Evolutionary conservation across 2,888 invertebrate species (phyloP).

Genomic region (Drosophila paracracens): DNA sequence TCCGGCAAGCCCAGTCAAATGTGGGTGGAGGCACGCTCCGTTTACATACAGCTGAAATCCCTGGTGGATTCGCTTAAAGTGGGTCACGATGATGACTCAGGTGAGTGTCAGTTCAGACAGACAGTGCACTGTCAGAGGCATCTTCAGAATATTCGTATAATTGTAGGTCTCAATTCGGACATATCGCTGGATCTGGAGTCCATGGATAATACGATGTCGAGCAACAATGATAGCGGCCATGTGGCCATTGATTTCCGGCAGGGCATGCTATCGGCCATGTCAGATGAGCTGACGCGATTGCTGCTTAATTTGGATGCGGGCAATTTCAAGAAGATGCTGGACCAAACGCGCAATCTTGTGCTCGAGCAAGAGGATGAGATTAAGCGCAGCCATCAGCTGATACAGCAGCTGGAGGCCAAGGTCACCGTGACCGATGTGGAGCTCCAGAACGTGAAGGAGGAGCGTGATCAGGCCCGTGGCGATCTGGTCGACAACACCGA

Average conservation of each 20-base stretch:
- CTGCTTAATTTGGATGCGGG: conserved; percentile 91
- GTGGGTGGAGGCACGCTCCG: conserved; percentile 89
- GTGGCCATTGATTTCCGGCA: conserved; percentile 86
- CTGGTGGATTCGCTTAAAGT: conserved; percentile 91
- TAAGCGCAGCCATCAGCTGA: conserved; percentile 91
- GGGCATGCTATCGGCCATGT: conserved; percentile 89
- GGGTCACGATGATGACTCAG: conserved; percentile 91
- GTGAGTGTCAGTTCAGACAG: conserved; percentile 77
- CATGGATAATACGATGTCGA: conserved; percentile 86
- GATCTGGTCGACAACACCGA: conserved; percentile 91
- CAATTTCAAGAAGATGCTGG: conserved; percentile 90
- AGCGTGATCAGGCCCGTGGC: conserved; percentile 92
- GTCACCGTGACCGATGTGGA: conserved; percentile 93
- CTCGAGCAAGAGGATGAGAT: conserved; percentile 92
- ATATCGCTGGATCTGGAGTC: conserved; percentile 87
- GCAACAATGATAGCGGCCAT: conserved; percentile 66
- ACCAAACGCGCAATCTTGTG: conserved; percentile 90
- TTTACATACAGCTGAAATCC: conserved; percentile 90
- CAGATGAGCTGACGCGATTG: conserved; percentile 90
- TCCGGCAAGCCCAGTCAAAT: conserved; percentile 86
- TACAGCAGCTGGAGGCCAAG: conserved; percentile 93
- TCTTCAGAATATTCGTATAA: background rate
- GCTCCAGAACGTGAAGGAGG: conserved; percentile 92
- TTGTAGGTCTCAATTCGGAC: conserved; percentile 89
- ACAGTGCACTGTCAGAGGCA: background rate